Conservation (phyloP, 2,797 vertebrate species). For the Myotis myotis region DNA sequence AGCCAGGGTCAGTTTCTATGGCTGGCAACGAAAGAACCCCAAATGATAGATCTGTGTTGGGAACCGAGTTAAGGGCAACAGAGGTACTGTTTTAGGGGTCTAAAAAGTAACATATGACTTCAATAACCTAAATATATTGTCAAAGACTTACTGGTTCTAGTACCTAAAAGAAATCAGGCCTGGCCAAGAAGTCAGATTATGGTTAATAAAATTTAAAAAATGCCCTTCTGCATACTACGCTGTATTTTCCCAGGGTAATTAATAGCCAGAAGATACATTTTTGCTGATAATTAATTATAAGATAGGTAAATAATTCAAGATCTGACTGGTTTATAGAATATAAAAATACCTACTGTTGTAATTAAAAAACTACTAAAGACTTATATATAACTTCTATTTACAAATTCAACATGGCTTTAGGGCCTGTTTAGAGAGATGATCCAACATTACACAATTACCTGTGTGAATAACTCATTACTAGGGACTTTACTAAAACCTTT, state of each 20-base stretch:
- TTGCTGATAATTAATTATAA: not conserved
- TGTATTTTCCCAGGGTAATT: not conserved
- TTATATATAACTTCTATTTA: not conserved
- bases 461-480: not conserved
- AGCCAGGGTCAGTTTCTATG: not conserved
- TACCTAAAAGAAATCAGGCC: not conserved
- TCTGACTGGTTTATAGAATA: not conserved
- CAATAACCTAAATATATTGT: not conserved
- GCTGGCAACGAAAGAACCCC: not conserved
- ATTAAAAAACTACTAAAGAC: conserved; percentile 30
- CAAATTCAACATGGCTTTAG: not conserved
- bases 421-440: not conserved
- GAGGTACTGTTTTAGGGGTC: not conserved
- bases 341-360: not conserved
- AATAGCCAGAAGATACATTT: conserved; percentile 9
- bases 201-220: not conserved
- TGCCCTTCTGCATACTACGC: not conserved
- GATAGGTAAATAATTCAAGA: not conserved
- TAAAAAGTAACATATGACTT: not conserved
- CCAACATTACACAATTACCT: not conserved
- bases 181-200: not conserved
- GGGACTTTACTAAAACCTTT: not conserved
- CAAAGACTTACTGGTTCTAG: not conserved
- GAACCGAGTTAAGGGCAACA: not conserved
- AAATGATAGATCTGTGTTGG: not conserved